Evolutionary conservation across 1,140 invertebrate species (phyloP).

Genomic region (Cotesia vestalis): DNA sequence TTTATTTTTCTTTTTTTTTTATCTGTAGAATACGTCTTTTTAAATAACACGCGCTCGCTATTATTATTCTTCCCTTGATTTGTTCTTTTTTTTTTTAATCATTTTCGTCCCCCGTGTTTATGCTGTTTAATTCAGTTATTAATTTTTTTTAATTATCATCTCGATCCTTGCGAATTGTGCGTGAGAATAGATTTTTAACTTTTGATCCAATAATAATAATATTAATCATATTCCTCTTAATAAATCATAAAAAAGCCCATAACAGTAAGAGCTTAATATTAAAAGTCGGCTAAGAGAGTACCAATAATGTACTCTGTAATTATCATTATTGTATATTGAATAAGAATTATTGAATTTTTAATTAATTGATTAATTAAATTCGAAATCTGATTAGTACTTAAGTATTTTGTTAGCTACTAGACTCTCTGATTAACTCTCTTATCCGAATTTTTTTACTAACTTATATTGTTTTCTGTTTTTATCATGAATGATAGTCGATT

Average conservation of each 20-base stretch:
- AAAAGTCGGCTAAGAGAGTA: too few species aligned
- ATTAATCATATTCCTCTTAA: background rate
- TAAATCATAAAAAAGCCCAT: too few species aligned
- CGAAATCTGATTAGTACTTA: too few species aligned
- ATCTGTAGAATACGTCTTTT: conserved; percentile 19
- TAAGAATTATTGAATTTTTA: too few species aligned
- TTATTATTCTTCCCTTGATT: background rate
- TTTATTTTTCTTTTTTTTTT: conserved; percentile 31
- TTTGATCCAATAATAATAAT: background rate
- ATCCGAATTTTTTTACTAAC: conserved; percentile 6
- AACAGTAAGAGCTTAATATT: too few species aligned
- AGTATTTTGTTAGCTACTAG: background rate
- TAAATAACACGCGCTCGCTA: conserved; percentile 3
- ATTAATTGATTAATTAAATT: too few species aligned
- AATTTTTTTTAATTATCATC: background rate
- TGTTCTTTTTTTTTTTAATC: conserved; percentile 11
- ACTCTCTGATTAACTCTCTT: background rate
- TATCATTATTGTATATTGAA: too few species aligned
- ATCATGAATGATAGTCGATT: background rate
- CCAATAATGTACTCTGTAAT: too few species aligned
- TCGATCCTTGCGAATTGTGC: conserved; percentile 15
- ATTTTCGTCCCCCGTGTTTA: conserved; percentile 6
- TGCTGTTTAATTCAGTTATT: background rate
- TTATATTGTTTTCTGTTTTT: background rate
- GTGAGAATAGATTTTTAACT: background rate